Base-by-base conservation (phyloP, 2,888 invertebrate species). In the Apodemia duryi region DNA sequence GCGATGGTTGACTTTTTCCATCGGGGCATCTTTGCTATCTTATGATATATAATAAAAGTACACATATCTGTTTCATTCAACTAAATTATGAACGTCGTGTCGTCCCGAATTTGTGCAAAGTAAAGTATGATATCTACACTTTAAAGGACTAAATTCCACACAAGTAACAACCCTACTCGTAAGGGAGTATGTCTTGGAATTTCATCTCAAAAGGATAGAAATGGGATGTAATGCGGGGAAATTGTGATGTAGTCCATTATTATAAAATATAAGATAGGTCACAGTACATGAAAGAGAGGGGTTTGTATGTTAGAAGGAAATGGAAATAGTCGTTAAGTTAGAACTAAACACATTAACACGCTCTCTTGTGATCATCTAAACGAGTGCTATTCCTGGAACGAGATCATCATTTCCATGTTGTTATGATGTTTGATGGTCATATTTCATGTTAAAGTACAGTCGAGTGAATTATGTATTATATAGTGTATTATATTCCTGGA, bases 201-300 rank as follows among this genome's bases (percentile, higher is more conserved):
- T 57, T 57, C 57, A 57, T 57, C 57, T 57, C 57, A 57, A 57
- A 57, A 57, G 57, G 57, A 32, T 57, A 57, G 57, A 57, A 57
- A 57, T 57, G 57, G 57, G 57, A 57, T 57, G 57, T 57, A 57
- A 57, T 57, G 57, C 57, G 57, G 57, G 49, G 57, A 57, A 57
- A 57, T 57, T 57, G 57, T 57, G 57, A 57, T 57, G 57, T n/a
- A 57, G 57, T 57, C 57, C 57, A 57, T 57, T 57, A 57, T 57
- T 57, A 57, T 57, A 57, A 57, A 57, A 57, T 57, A 57, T 57
- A 57, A 57, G 57, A 57, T 32, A 57, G 57, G 29, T 29, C 32
- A 57, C 57, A 57, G 32, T 11, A 32, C 32, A 32, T 6, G 35
- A 57, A 13, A 32, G 57, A 32, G 32, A 57, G 29, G 32, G 13